These are phyloP conservation scores for Cylindroiulus punctatus DNA, from an alignment of 2,888 invertebrate genomes.

Conservation along the genomic window DNA sequence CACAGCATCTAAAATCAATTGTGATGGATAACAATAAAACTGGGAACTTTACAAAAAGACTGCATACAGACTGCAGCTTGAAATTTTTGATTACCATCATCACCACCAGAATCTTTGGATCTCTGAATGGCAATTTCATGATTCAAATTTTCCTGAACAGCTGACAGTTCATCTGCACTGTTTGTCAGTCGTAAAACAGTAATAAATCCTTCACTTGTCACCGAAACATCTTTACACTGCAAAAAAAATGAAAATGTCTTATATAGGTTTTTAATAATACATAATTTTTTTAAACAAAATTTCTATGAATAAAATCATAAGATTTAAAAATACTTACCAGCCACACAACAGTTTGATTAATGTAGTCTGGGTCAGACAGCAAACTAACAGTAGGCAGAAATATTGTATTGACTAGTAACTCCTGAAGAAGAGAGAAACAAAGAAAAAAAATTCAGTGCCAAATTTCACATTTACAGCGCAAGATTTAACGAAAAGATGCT, in stretches of 20 bases:
- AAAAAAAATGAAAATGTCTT: too few relatives aligned
- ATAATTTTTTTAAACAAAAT: too few relatives aligned
- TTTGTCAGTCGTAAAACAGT: conserved; percentile 82
- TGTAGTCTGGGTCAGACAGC: conserved; percentile 88
- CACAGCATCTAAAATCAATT: conserved; percentile 71
- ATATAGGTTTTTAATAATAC: too few relatives aligned
- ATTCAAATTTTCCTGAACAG: conserved; percentile 80
- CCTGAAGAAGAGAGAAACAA: conserved; percentile 69
- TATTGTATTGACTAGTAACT: conserved; percentile 78
- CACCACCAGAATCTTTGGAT: conserved; percentile 86
- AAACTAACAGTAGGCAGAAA: conserved; percentile 77
- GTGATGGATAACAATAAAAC: background rate
- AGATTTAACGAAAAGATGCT: conserved; percentile 60
- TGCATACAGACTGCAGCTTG: too few relatives aligned
- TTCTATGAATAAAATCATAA: too few relatives aligned
- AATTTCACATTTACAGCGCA: background rate
- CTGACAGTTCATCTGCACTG: conserved; percentile 82
- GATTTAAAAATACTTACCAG: conserved; percentile 75
- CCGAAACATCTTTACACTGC: conserved; percentile 80
- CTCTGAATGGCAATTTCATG: conserved; percentile 79
- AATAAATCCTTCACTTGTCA: conserved; percentile 86
- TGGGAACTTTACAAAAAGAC: too few relatives aligned
- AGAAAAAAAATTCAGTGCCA: background rate
- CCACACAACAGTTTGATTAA: conserved; percentile 89
- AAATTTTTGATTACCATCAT: conserved; percentile 70